phyloP scores from a whole-genome alignment of 2,113 vertebrate species.

The Kryptolebias marmoratus region DNA sequence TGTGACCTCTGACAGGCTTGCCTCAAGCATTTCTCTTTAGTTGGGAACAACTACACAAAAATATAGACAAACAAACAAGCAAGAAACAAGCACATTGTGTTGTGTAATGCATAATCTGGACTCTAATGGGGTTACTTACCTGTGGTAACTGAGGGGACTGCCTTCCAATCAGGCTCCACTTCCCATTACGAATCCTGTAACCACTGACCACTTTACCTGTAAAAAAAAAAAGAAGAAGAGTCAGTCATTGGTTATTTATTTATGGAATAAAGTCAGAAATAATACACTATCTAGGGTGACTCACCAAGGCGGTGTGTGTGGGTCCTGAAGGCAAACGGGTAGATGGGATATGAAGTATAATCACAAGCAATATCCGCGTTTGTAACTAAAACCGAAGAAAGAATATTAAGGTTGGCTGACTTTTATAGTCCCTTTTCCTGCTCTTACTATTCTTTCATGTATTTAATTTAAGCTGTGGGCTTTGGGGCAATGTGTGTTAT shows the following conservation, averaged over 20 bases:
- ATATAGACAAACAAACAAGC: background rate
- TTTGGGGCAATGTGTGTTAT: too few species aligned
- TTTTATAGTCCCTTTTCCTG: too few species aligned
- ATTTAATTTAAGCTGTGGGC: too few species aligned
- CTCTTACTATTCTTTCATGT: too few species aligned
- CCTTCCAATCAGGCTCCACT: slow-evolving; percentile 92
- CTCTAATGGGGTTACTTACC: slow-evolving; percentile 70
- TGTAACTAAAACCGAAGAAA: slow-evolving; percentile 80
- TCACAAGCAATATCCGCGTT: slow-evolving; percentile 92
- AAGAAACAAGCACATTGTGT: background rate
- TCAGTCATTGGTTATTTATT: background rate
- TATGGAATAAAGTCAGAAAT: fast-evolving
- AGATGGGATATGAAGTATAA: slow-evolving; percentile 89
- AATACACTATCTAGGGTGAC: background rate
- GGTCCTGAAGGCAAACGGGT: slow-evolving; percentile 96
- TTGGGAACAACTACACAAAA: too few species aligned
- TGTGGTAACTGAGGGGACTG: slow-evolving; percentile 96
- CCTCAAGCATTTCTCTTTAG: too few species aligned
- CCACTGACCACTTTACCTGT: slow-evolving; percentile 96
- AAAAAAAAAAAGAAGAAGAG: slow-evolving; percentile 27
- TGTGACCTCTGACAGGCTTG: too few species aligned
- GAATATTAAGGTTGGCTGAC: background rate
- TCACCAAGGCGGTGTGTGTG: slow-evolving; percentile 95
- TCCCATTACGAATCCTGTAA: slow-evolving; percentile 91
- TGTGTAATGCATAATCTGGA: background rate